Base-by-base conservation (phyloP, 2,888 invertebrate genomes). In the Drosophila longiperda region DNA sequence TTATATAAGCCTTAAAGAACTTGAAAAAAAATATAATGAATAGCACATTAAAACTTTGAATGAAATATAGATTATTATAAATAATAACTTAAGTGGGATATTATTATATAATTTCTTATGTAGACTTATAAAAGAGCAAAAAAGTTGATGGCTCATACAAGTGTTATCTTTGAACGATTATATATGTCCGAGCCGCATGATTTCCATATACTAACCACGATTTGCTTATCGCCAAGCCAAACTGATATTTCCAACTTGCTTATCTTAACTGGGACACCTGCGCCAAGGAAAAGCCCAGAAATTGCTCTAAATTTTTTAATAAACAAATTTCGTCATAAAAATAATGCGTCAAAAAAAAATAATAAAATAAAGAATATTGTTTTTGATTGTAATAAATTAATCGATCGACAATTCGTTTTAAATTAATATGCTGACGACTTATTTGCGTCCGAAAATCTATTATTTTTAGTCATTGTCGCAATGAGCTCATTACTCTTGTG, bases 251-350 rank as follows among this genome's bases (percentile, higher is more conserved):
- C 62, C 50, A 17, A 42, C 11, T 23, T 29, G 59, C 70, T 80
- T 73, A 73, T 79, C 77, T 48, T 36, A 7, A 5, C 4, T 36
- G 5, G 45, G 36, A 67, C 78, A 79, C 80, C 76, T 78, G 78
- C 72, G 61, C 34, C 40, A 54, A 38, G 63, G 57, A 49, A 32
- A 20, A 40, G 48, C 33, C 48, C 55, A 33, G 33, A 26, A 54
- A 59, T 29, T 52, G 33, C 34, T 61, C 32, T 1, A 26, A 52
- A 45, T 17, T 62, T 59, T 53, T 55, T 33, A 20, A 75, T 74
- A 82, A 87, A 82, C 78, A 87, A 75, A 76, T 86, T 82, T 89
- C 82, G 84, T 87, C 89, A 88, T 72, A 36, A 62, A 32, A 34
- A 6, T 45, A 48, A 4, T 23, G 45, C 23, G 45, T 45, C 20